Percentiles rank a stretch among this genome's conserved stretches.
These are phyloP conservation scores for Bradypodion pumilum DNA, from an alignment of 2,797 vertebrate genomes.

Conservation along the genomic window DNA sequence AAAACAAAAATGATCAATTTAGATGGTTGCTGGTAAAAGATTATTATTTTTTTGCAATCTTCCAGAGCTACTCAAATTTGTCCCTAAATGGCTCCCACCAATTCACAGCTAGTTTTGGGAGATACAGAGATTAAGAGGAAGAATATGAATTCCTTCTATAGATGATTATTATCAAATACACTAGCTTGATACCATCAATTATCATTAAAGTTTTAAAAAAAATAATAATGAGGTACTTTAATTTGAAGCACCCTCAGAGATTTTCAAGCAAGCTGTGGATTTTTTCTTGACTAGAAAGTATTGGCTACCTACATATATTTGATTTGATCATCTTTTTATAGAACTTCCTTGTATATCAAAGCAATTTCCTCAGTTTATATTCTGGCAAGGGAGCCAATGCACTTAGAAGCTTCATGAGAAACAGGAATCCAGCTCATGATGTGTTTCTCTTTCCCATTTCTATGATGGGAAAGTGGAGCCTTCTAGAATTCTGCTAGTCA, in stretches of 20 bases:
- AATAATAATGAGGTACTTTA: not conserved
- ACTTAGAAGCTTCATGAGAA: not conserved
- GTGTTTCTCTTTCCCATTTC: not conserved
- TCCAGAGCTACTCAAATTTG: not conserved
- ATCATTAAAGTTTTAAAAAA: not conserved
- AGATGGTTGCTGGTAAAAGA: too few species aligned
- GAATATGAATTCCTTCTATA: too few species aligned
- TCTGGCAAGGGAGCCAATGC: not conserved
- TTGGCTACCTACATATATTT: slow-evolving; percentile 11
- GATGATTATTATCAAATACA: not conserved
- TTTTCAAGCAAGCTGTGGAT: not conserved
- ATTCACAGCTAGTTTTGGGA: too few species aligned
- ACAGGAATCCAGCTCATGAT: not conserved
- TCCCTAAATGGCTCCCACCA: not conserved
- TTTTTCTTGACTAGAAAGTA: slow-evolving; percentile 11
- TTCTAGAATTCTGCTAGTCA: not conserved
- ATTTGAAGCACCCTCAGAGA: not conserved
- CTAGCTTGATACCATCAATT: not conserved
- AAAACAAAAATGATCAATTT: too few species aligned
- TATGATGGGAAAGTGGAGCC: not conserved
- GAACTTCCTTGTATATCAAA: slow-evolving; percentile 9
- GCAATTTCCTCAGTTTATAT: slow-evolving; percentile 5
- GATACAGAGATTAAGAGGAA: too few species aligned
- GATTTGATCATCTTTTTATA: slow-evolving; percentile 27
- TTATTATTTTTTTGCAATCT: not conserved